These are phyloP conservation scores for Trachelus stipa DNA, from an alignment of 2,888 invertebrate genomes.

Conservation along the genomic window DNA sequence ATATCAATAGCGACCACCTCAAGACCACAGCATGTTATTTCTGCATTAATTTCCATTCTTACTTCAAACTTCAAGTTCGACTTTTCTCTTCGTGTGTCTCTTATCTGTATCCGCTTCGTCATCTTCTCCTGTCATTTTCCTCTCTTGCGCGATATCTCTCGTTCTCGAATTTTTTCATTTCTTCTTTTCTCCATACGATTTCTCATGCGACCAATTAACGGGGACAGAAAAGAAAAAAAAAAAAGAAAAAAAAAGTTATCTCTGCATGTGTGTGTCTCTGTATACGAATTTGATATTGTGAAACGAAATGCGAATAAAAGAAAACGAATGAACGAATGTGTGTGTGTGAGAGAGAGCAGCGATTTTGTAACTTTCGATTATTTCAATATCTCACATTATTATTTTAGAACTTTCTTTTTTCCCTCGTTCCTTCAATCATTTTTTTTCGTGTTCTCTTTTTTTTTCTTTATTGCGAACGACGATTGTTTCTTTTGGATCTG, in stretches of 20 bases:
- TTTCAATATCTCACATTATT: neutral
- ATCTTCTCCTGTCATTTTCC: neutral
- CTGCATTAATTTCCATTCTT: neutral
- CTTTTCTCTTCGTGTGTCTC: neutral
- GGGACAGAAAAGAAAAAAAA: neutral
- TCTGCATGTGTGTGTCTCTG: neutral
- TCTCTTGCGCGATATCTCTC: neutral
- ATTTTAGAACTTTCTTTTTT: neutral
- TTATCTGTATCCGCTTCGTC: neutral
- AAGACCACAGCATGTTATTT: neutral
- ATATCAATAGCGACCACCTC: neutral
- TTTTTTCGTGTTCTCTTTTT: neutral
- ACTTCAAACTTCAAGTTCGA: neutral
- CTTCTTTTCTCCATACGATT: neutral
- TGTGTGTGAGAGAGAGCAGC: neutral
- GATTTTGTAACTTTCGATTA: neutral
- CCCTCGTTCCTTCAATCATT: neutral
- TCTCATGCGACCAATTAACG: neutral
- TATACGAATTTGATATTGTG: neutral
- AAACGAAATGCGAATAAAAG: neutral
- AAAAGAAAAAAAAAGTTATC: neutral
- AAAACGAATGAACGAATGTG: neutral
- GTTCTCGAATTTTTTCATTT: neutral
- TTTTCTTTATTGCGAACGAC: constrained; percentile 1
- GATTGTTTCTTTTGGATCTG: constrained; percentile 16